phyloP scores from a whole-genome alignment of 2,113 vertebrate genomes.

The Prolemur simus region DNA sequence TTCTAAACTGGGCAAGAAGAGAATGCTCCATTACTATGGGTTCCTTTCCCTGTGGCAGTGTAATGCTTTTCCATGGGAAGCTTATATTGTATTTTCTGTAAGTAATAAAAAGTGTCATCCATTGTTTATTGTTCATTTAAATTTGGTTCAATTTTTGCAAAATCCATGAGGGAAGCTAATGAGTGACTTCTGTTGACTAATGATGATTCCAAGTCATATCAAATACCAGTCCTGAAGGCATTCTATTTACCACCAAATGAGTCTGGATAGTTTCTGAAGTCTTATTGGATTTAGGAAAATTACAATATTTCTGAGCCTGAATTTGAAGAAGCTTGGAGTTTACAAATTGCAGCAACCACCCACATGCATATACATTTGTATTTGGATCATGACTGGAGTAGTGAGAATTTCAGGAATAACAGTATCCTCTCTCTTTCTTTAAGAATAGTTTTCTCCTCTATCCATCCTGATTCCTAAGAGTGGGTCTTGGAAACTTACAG shows the following conservation, averaged over 20 bases:
- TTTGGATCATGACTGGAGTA: neutral
- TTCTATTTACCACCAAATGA: conserved; percentile 29
- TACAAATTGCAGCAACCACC: neutral
- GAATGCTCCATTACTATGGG: neutral
- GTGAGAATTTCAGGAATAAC: neutral
- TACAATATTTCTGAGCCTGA: conserved; percentile 20
- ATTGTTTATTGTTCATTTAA: conserved; percentile 45
- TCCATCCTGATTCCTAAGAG: neutral
- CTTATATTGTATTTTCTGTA: neutral
- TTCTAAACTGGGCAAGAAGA: neutral
- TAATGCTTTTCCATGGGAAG: conserved; percentile 11
- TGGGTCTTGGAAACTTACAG: neutral
- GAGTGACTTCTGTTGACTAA: conserved; percentile 34
- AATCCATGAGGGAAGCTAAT: conserved; percentile 46
- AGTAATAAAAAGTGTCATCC: conserved; percentile 15
- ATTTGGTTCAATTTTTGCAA: neutral
- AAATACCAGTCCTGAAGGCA: neutral
- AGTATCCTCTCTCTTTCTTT: neutral
- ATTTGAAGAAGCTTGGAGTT: conserved; percentile 3
- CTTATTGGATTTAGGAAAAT: conserved; percentile 26
- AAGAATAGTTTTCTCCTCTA: neutral
- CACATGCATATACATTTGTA: neutral
- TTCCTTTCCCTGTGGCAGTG: neutral
- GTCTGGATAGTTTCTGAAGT: neutral
- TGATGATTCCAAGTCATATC: neutral